Conservation (phyloP, 2,113 vertebrate species). For the Callorhinus ursinus region DNA sequence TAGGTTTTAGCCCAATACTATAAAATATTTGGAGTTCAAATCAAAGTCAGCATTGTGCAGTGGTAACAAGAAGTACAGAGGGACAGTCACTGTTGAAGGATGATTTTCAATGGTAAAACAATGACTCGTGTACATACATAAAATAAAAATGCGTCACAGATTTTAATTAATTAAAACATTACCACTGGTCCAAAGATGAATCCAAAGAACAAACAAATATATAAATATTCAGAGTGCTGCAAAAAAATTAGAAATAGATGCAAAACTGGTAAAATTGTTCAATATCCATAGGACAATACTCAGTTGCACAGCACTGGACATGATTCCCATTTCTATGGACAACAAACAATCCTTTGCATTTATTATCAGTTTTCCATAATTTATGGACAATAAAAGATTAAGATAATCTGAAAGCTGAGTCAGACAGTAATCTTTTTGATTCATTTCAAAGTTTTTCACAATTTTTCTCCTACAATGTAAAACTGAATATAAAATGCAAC, state of each 20-base stretch:
- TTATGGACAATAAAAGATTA: not conserved
- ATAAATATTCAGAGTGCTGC: not conserved
- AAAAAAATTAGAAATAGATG: not conserved
- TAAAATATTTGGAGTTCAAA: not conserved
- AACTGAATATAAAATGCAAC: not conserved
- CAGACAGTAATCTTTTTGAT: not conserved
- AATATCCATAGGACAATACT: not conserved
- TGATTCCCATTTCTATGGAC: not conserved
- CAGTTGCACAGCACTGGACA: not conserved
- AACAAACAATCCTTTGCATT: not conserved
- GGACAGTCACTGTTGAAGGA: not conserved
- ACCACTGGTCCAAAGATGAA: not conserved
- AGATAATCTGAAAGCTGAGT: not conserved
- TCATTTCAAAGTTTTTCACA: not conserved
- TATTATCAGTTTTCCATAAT: not conserved
- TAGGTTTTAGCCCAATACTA: not conserved
- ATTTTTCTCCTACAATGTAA: not conserved
- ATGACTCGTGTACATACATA: not conserved
- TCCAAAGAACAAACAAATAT: not conserved
- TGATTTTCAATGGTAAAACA: not conserved
- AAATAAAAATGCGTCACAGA: not conserved
- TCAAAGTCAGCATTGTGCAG: not conserved
- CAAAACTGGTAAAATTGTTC: not conserved
- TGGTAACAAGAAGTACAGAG: not conserved
- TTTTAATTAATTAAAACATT: not conserved